These are phyloP conservation scores for Thalassophryne amazonica DNA, from an alignment of 2,797 vertebrate genomes.

Conservation along the genomic window DNA sequence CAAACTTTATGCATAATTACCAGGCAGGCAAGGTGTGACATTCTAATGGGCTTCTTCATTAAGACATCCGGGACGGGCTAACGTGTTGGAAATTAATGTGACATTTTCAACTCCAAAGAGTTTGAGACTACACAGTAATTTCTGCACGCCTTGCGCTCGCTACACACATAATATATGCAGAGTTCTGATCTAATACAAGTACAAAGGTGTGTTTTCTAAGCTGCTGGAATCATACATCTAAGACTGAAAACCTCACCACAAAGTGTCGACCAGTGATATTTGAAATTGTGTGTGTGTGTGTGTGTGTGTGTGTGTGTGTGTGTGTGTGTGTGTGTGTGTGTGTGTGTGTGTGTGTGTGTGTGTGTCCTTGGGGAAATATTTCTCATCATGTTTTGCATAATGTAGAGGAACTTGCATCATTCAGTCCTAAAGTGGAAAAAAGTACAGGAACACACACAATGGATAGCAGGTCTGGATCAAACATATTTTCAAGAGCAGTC, in stretches of 20 bases:
- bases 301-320: too few species aligned
- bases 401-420: too few species aligned
- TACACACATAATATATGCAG: slow-evolving; percentile 81
- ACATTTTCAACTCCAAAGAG: slow-evolving; percentile 86
- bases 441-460: too few species aligned
- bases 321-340: too few species aligned
- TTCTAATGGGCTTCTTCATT: slow-evolving; percentile 88
- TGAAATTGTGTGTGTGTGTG: too few species aligned
- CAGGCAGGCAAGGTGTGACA: slow-evolving; percentile 89
- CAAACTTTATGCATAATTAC: slow-evolving; percentile 86
- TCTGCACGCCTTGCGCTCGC: slow-evolving; percentile 51
- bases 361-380: too few species aligned
- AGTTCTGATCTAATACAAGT: slow-evolving; percentile 78
- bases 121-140: slow-evolving; percentile 75
- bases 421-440: too few species aligned
- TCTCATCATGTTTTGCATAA: too few species aligned
- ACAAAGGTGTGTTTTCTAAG: slow-evolving; percentile 75
- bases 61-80: slow-evolving; percentile 78
- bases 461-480: too few species aligned
- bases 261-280: too few species aligned
- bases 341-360: too few species aligned
- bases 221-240: slow-evolving; percentile 74
- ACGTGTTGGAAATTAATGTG: slow-evolving; percentile 86
- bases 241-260: slow-evolving; percentile 76
- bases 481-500: too few species aligned